A percentile compares a stretch with the other conserved stretches of the same genome.
Evolutionary conservation across 2,113 vertebrate species (phyloP).

Genomic region (Crotalus viridis): DNA sequence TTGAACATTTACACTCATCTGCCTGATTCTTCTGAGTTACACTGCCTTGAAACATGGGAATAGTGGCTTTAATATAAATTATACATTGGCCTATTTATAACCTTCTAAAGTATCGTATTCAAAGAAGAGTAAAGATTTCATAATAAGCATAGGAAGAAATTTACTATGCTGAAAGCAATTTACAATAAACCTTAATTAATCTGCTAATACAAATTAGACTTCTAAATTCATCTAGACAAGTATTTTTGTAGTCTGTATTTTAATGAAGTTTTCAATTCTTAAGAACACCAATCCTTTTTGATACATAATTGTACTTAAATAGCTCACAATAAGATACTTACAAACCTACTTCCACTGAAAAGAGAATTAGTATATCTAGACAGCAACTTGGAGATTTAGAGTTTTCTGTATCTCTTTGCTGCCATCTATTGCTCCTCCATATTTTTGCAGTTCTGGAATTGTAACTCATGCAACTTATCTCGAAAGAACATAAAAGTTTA

Average conservation of each 20-base stretch:
- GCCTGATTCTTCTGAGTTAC: conserved; percentile 24
- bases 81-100: not conserved
- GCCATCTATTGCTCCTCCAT: not conserved
- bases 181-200: not conserved
- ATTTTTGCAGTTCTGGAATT: not conserved
- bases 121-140: not conserved
- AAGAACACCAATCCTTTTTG: not conserved
- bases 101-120: not conserved
- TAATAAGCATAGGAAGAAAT: not conserved
- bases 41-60: not conserved
- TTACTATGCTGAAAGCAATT: not conserved
- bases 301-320: not conserved
- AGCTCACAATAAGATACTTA: not conserved
- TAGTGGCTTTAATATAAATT: accelerated
- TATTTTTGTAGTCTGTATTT: not conserved
- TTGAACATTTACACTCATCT: conserved; percentile 34
- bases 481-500: not conserved
- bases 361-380: not conserved
- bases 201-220: not conserved
- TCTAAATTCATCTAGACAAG: not conserved
- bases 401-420: not conserved
- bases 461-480: not conserved
- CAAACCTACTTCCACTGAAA: not conserved
- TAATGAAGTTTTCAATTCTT: not conserved
- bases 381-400: not conserved